Evolutionary conservation across 2,888 invertebrate genomes (phyloP), one percentile per base, ranked within the genome.

Genomic region (Maniola hyperantus): DNA sequence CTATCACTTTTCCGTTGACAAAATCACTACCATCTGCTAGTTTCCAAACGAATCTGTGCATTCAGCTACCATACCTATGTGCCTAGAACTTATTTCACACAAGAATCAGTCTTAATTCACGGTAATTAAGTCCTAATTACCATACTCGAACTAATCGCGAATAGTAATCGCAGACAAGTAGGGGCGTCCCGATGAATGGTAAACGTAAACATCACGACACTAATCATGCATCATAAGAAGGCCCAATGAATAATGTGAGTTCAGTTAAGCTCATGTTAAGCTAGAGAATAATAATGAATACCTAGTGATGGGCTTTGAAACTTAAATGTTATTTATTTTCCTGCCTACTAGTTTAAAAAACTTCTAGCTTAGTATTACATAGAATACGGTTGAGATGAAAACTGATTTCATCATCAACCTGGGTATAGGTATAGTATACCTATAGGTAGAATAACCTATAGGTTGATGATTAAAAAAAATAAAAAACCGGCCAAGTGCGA

Each of bases 141-240:
- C 72, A 46, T 66, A 72, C 69, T 74, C 64, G 55, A 72, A 71
- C 74, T 76, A 77, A 78, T 76, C 72, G 73, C 73, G 71, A 67
- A 74, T 75, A 78, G 77, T 77, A 76, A 77, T 77, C 61, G 66
- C 68, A 66, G 67, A 67, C 78, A 79, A 79, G 77, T 75, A 80
- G 73, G 80, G 81, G 76, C 76, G 82, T 80, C 74, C 73, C 77
- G 76, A 79, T 82, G 83, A 82, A 83, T 82, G 78, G 79, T 71
- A 78, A 83, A 83, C 80, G 75, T 79, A 82, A 82, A 81, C 85
- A 82, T 78, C 81, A 82, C 82, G 77, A 74, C 80, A 79, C 83
- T 82, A 84, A 88, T 87, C 85, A 85, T 84, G 87, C 85, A 83
- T 78, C 77, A 74, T 82, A 83, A 85, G 83, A 83, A 84, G 81